phyloP scores from a whole-genome alignment of 1,140 invertebrate genomes.

The Papilio polyxenes region DNA sequence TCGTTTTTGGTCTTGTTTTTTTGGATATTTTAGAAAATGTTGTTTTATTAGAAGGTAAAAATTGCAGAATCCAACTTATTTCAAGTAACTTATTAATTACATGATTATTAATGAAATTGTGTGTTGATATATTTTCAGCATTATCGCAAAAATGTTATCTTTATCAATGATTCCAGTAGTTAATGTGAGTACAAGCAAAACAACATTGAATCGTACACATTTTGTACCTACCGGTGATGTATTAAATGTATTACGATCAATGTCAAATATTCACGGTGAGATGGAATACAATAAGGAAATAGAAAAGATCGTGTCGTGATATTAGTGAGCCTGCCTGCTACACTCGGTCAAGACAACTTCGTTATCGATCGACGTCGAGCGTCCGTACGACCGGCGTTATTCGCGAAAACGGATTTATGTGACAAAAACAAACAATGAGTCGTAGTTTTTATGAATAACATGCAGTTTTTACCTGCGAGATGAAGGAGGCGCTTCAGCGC shows the following conservation, averaged over 20 bases:
- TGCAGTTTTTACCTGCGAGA: conserved; percentile 64
- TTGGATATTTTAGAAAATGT: background rate
- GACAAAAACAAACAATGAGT: conserved; percentile 54
- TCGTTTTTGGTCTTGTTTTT: background rate
- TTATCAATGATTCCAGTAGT: conserved; percentile 15
- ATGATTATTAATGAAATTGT: conserved; percentile 3
- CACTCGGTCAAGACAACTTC: conserved; percentile 70
- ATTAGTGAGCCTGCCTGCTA: conserved; percentile 53
- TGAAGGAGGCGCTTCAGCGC: conserved; percentile 56
- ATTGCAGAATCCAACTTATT: background rate
- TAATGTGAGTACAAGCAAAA: conserved; percentile 27
- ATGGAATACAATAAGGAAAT: conserved; percentile 43
- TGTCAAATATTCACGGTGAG: conserved; percentile 9
- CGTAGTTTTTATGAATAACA: conserved; percentile 38
- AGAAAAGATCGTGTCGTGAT: conserved; percentile 42
- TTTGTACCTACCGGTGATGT: background rate
- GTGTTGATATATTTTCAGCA: conserved; percentile 4
- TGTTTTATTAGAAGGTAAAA: background rate
- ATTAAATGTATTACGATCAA: conserved; percentile 22
- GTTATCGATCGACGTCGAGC: conserved; percentile 74
- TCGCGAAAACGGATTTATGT: conserved; percentile 52
- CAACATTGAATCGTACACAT: background rate
- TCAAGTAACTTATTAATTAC: background rate
- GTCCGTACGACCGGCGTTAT: conserved; percentile 60
- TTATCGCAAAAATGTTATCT: conserved; percentile 35